Evolutionary conservation across 2,797 vertebrate species (phyloP), one percentile per base, ranked within the genome.

Genomic region (Pseudochirops cupreus): DNA sequence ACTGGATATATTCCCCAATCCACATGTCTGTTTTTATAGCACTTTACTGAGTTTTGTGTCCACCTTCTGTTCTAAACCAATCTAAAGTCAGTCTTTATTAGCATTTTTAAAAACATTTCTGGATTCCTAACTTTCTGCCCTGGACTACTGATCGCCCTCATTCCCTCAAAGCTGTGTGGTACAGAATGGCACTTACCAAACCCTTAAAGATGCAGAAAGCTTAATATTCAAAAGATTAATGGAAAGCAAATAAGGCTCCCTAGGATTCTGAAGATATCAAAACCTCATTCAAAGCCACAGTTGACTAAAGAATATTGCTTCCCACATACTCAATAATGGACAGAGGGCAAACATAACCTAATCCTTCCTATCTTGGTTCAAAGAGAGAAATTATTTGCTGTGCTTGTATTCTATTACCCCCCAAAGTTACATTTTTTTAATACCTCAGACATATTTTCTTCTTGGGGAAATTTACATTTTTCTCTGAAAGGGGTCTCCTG

Each of bases 271-370:
- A 54, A 96, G 96, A 98, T 90, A 95, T 96, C 56, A 97, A 96
- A 97, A 95, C 96, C 89, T 97, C 96, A 98, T 97, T 97, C 95
- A 95, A 97, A 94, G 57, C 54, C 94, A 82, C 33, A 54, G 94
- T 89, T 94, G 90, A 96, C 91, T 92, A 92, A 82, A 96, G 59
- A 97, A 96, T 95, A 95, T 95, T 96, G 94, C 74, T 97, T 97
- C 94, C 52, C 59, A 96, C 89, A 55, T 62, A 91, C 53, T 95
- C 91, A 91, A 2, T 46, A 62, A 94, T 96, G 97, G 95, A 95
- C 74, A 90, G 53, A 18, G 53, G 87, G 94, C 96, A 96, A 93
- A 91, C 91, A 82, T 95, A 95, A 96, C 95, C 93, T 92, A 94
- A 95, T 95, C 52, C 52, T 95, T 46, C 90, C 2, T 59, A 91